Evolutionary conservation across 2,797 vertebrate genomes (phyloP), one percentile per base, ranked within the genome.

Genomic region (Mycteria americana): DNA sequence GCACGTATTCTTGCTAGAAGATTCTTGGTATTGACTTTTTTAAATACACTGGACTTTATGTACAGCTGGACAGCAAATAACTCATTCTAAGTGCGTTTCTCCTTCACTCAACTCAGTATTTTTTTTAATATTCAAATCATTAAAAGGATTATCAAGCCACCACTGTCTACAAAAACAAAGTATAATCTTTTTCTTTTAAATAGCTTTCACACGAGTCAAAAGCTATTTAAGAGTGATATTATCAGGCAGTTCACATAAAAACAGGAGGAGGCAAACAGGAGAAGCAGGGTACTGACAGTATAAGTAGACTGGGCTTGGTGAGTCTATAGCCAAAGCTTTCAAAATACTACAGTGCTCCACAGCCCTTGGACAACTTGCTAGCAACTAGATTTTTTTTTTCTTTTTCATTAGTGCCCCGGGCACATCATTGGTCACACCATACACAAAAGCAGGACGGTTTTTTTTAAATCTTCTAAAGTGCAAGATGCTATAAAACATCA

Each of bases 351-450:
- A 95, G 97, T 63, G 88, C 97, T 96, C 96, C 97, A 93, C 90
- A 96, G 97, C 97, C 97, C 84, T 90, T 33, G 87, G 95, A 97
- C 94, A 69, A 92, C 95, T 97, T 88, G 97, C 98, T 97, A 98
- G 96, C 97, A 94, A 92, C 96, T 98, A 98, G 96, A 21, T 76
- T 12, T 57, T 75, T 56, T 78, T 79, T 93, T 84, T 64, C 88
- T 88, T 84, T 93, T 91, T 95, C 75, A 93, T 97, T 91, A 98
- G 98, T 98, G 98, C 98, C 96, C 98, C n/a, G 96, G 98, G 98
- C 98, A 97, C 98, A 97, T 87, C 98, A 98, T 93, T 98, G 98
- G 98, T 98, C 98, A 98, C 98, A 98, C 97, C 98, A 98, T 82
- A 98, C 97, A 96, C 92, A 96, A 97, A 96, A 98, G 98, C 97